Evolutionary conservation across 2,113 vertebrate genomes (phyloP).

Genomic region (Apeltes quadracus): DNA sequence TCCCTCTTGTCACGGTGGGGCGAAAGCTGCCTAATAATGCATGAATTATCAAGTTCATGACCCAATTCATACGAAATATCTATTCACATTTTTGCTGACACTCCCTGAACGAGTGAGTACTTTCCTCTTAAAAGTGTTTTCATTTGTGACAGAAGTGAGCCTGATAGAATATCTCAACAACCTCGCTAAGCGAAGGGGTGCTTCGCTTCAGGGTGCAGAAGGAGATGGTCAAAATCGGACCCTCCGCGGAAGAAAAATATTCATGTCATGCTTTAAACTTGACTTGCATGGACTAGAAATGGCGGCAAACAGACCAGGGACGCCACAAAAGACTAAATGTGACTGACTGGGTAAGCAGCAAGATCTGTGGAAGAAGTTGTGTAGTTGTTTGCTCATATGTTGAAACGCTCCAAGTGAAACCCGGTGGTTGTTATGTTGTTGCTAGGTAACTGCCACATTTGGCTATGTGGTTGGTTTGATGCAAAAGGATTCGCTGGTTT

Average conservation of each 20-base stretch:
- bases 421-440: slow-evolving; percentile 29
- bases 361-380: background rate
- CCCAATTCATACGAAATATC: background rate
- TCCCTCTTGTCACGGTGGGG: background rate
- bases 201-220: background rate
- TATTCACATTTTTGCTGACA: background rate
- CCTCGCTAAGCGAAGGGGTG: background rate
- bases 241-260: background rate
- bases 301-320: background rate
- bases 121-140: slow-evolving; percentile 14
- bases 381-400: slow-evolving; percentile 34
- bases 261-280: background rate
- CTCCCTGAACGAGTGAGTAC: background rate
- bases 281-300: background rate
- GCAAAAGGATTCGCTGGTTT: slow-evolving; percentile 12
- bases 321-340: background rate
- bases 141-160: background rate
- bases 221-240: background rate
- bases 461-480: slow-evolving; percentile 22
- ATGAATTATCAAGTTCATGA: slow-evolving; percentile 3
- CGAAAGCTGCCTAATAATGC: background rate
- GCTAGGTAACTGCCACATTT: slow-evolving; percentile 40
- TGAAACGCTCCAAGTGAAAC: slow-evolving; percentile 17
- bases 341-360: background rate
- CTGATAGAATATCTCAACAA: background rate